Conservation (phyloP, 2,888 invertebrate species). For the Patella depressa region DNA sequence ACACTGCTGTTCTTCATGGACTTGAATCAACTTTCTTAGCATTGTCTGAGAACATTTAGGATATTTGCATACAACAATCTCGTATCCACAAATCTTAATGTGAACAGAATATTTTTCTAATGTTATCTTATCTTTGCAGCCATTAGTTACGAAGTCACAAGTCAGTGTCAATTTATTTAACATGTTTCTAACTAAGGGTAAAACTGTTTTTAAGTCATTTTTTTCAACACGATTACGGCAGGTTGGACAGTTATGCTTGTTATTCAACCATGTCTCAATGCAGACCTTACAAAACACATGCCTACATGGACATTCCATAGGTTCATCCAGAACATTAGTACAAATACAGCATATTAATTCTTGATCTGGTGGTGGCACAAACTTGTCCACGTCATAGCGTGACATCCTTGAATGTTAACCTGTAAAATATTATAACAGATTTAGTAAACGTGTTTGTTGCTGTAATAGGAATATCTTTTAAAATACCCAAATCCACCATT, state of each 20-base stretch:
- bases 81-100: slow-evolving; percentile 53
- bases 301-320: slow-evolving; percentile 63
- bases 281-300: slow-evolving; percentile 67
- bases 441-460: too few relatives aligned
- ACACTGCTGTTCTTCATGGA: slow-evolving; percentile 96
- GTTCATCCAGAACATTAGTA: slow-evolving; percentile 61
- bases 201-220: slow-evolving; percentile 50
- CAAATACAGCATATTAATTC: slow-evolving; percentile 67
- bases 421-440: neutral
- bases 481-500: too few relatives aligned
- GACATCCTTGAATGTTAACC: slow-evolving; percentile 41
- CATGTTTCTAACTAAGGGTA: slow-evolving; percentile 64
- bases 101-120: slow-evolving; percentile 56
- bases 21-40: slow-evolving; percentile 96
- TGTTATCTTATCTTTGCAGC: slow-evolving; percentile 52
- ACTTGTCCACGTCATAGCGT: slow-evolving; percentile 62
- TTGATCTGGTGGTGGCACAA: slow-evolving; percentile 59
- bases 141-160: slow-evolving; percentile 56
- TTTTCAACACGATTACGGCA: slow-evolving; percentile 51
- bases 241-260: slow-evolving; percentile 57
- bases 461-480: too few relatives aligned
- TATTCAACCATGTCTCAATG: slow-evolving; percentile 56
- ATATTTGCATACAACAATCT: slow-evolving; percentile 49
- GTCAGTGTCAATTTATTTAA: slow-evolving; percentile 58
- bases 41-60: slow-evolving; percentile 44